Base-by-base conservation (phyloP, 2,113 vertebrate genomes). In the Macheiramphus alcinus region DNA sequence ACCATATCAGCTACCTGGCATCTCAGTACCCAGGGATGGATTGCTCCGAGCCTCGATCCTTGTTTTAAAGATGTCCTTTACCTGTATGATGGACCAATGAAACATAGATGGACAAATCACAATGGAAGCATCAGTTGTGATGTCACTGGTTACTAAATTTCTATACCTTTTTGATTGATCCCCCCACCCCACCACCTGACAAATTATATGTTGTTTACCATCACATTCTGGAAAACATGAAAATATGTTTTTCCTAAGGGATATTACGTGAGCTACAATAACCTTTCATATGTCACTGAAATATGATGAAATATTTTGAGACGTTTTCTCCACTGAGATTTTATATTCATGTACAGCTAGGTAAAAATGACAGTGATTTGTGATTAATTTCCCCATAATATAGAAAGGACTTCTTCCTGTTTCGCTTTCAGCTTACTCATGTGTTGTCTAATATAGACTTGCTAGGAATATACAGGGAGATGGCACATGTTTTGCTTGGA, bases 401-500 rank as follows among this genome's bases (percentile, higher is more conserved):
- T 6, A 89, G 59, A 66, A 88, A 84, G 18, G 38, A 63, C 22
- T 65, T 80, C 47, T 72, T 93, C 63, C 47, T 75, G 21, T 72
- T 86, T 91, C 70, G 43, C 68, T 91, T 96, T 80, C 80, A 84
- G 40, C 61, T 95, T 72, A 68, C 53, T 97, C 23, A 3, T 86
- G 27, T 68, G 75, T 40, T 61, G 53, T 80, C 53, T 75, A 73
- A 94, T 97, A 90, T 85, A 94, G 89, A 66, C 67, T 66, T 86
- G 91, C 66, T 91, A 87, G 97, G 86, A 90, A 87, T 72, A 38
- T 84, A 32, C 19, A 70, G 48, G 70, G 73, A 88, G 48, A 62
- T 70, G 73, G 84, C 78, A 89, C 95, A 87, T 79, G 91, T 84
- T 94, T 95, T 96, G 73, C 70, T 94, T 81, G 81, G 86, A 95